phyloP scores from a whole-genome alignment of 2,113 vertebrate species.

The Ciconia boyciana region DNA sequence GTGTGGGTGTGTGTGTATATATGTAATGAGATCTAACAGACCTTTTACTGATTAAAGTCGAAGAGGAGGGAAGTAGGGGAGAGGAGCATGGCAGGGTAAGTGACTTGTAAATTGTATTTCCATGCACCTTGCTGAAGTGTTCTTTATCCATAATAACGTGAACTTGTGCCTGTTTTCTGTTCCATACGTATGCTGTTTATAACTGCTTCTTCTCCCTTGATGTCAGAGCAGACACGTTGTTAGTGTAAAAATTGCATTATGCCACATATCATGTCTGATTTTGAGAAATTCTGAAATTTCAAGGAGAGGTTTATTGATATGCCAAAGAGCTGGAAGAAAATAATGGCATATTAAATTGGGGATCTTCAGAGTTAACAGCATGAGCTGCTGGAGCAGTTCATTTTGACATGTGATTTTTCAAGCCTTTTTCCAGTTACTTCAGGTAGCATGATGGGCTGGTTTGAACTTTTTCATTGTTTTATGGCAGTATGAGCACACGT shows the following conservation, averaged over 20 bases:
- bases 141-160: background rate
- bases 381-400: background rate
- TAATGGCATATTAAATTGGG: background rate
- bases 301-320: background rate
- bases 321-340: background rate
- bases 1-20: background rate
- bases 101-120: background rate
- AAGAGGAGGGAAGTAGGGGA: background rate
- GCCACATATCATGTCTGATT: background rate
- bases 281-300: background rate
- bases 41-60: background rate
- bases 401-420: background rate
- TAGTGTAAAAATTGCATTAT: background rate
- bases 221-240: background rate
- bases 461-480: background rate
- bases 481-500: background rate
- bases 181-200: background rate
- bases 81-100: background rate
- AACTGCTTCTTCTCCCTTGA: background rate
- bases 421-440: background rate
- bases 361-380: background rate
- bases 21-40: background rate
- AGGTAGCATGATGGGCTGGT: background rate
- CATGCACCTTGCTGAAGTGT: background rate
- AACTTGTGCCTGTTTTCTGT: background rate